These are phyloP conservation scores for Polyodon spathula DNA, from an alignment of 2,113 vertebrate genomes.

Conservation along the genomic window DNA sequence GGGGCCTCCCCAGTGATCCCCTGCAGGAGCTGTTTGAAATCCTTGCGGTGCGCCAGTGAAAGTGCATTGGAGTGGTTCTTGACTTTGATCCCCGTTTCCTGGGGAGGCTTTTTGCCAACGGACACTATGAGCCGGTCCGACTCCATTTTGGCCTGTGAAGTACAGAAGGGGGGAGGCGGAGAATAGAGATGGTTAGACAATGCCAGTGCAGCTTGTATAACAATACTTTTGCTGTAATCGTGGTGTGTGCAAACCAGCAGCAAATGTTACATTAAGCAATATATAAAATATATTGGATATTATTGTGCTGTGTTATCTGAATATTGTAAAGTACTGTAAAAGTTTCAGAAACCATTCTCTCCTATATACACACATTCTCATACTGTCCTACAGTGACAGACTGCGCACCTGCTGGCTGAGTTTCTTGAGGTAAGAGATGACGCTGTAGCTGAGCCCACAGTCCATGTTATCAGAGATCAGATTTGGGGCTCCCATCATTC, in stretches of 20 bases:
- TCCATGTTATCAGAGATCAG: constrained; percentile 77
- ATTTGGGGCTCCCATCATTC: constrained; percentile 79
- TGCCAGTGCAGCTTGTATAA: neutral
- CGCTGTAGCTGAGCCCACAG: constrained; percentile 79
- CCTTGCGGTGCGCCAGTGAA: constrained; percentile 59
- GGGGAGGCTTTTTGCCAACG: constrained; percentile 80
- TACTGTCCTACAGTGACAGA: too few relatives aligned
- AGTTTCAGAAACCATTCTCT: too few relatives aligned
- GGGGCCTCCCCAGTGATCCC: constrained; percentile 64
- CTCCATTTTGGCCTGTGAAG: constrained; percentile 71
- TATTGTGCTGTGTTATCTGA: too few relatives aligned
- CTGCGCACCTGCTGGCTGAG: constrained; percentile 77
- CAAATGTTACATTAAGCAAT: too few relatives aligned
- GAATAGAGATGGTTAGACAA: neutral
- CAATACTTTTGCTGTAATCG: too few relatives aligned
- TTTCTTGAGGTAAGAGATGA: constrained; percentile 81
- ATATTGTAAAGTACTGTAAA: too few relatives aligned
- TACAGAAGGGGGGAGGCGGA: constrained; percentile 22
- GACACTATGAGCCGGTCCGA: constrained; percentile 76
- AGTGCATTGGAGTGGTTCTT: constrained; percentile 76
- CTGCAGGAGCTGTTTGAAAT: constrained; percentile 72
- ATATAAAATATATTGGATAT: too few relatives aligned
- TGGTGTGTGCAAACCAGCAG: too few relatives aligned
- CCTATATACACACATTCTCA: too few relatives aligned
- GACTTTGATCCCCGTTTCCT: constrained; percentile 70